Base-by-base conservation (phyloP, 1,140 invertebrate species). In the Eubasilissa regina region DNA sequence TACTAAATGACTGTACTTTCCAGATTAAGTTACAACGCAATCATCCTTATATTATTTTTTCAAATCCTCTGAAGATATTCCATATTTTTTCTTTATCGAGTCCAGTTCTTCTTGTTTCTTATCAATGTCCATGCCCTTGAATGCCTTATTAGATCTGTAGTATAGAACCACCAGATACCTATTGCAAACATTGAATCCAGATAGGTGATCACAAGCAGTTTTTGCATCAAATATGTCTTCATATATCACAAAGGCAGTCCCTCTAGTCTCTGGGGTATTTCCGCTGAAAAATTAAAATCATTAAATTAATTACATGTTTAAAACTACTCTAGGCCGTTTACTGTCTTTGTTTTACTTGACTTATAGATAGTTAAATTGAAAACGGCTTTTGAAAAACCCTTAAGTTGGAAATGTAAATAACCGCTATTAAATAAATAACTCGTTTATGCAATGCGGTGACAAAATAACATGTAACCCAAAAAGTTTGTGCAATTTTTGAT, bases 181-280 rank as follows among this genome's bases (percentile, higher is more conserved):
- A 87, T 99, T 99, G 87, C 98, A 99, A 15, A 99, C 98, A 88
- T 99, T 99, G 87, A 99, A 99, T 35, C 98, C 98, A 78, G 97
- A 98, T 53, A 99, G 90, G 89, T 99, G 98, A 89, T 99, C 98
- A 90, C 98, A 99, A 10, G 98, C 98, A 92, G 99, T 99, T 89
- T 99, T 99, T 0, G 98, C 98, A 93, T 99, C 99, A 91, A 99
- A 99, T 84, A 99, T 99, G 86, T 99, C 99, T 91, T 99, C 98
- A 89, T 99, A 99, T 0, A 99, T 97, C 64, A 99, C 97, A 93
- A 99, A 99, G 17, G 98, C 98, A 72, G 98, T 99, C 56, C 98
- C 98, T 90, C 97, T 94, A 0, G 98, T 99, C 89, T 99, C 98
- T 21, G 97, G 94, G 25, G 98, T 99, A 84, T 99, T 99, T 1